Conservation (phyloP, 2,113 vertebrate species). For the Cottus gobio region DNA sequence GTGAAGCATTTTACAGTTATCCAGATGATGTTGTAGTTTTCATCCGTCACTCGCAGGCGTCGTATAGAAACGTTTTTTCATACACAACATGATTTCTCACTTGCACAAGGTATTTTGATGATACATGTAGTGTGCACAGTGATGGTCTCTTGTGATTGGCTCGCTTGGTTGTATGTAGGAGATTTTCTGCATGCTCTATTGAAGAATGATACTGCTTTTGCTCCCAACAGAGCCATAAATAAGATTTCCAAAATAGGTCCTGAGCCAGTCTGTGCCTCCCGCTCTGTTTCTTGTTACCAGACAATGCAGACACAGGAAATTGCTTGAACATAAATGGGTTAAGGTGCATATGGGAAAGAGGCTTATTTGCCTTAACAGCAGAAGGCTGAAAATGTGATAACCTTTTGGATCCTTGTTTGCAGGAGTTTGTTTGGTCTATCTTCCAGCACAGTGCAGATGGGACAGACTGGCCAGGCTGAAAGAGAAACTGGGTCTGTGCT, state of each 20-base stretch:
- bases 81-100: neutral
- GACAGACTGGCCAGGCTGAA: conserved; percentile 42
- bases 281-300: neutral
- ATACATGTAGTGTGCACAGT: neutral
- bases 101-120: neutral
- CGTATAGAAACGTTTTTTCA: neutral
- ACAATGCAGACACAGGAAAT: conserved; percentile 7
- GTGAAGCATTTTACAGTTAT: neutral
- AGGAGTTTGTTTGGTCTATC: conserved; percentile 15
- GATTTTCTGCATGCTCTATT: neutral
- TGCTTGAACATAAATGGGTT: neutral
- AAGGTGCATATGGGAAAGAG: conserved; percentile 1
- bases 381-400: neutral
- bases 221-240: conserved; percentile 9
- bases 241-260: conserved; percentile 22
- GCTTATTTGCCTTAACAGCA: neutral
- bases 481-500: conserved; percentile 62
- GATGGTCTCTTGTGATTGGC: neutral
- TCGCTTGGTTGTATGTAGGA: neutral
- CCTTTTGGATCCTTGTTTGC: conserved; percentile 1
- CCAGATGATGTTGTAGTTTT: neutral
- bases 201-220: neutral
- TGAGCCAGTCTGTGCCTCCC: neutral
- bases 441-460: conserved; percentile 52
- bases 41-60: neutral